Evolutionary conservation across 2,888 invertebrate genomes (phyloP), one percentile per base, ranked within the genome.

Genomic region (Agrotis clavis): DNA sequence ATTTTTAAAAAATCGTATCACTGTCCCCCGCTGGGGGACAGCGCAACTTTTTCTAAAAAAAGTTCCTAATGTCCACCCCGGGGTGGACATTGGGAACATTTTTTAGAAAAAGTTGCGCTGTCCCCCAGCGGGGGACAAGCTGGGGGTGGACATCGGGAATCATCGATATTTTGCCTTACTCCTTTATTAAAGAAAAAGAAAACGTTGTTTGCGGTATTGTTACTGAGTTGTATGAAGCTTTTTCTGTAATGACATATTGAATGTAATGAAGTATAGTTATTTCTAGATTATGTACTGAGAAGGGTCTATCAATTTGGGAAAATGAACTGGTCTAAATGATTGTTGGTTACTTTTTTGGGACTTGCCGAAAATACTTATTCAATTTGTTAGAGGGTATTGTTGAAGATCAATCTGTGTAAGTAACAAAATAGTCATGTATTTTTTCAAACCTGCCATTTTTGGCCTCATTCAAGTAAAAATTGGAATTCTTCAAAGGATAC

Each of bases 191-290:
- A 59, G 59, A 41, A 41, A 41, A 41, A 9, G 41, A 41, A 71
- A 61, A 72, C 35, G 35, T 54, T 59, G 53, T 72, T 64, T 51
- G n/a, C n/a, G 16, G 50, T 63, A 35, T 78, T 59, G 48, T 63
- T 45, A 69, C 18, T 35, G 1, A 19, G 25, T 2, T 30, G 2
- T 60, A 45, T 14, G 9, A 25, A 25, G 35, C 25, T 64, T 62
- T 5, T 51, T 59, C 2, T 56, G 11, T 53, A 6, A 14, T 45
- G 25, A 57, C 25, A 45, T 60, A 77, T 53, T 45, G 48, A 53
- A 50, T 57, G 19, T 21, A 41, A 47, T 47, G 19, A 56, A 47
- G 54, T 47, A 18, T 59, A 13, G 45, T 63, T 62, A 62, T 62
- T 70, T 48, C 18, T 51, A 63, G 48, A 70, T 62, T 35, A 19